A percentile compares a stretch with the other conserved stretches of the same genome.
Conservation (phyloP, 2,888 invertebrate species). For the Selenia dentaria region DNA sequence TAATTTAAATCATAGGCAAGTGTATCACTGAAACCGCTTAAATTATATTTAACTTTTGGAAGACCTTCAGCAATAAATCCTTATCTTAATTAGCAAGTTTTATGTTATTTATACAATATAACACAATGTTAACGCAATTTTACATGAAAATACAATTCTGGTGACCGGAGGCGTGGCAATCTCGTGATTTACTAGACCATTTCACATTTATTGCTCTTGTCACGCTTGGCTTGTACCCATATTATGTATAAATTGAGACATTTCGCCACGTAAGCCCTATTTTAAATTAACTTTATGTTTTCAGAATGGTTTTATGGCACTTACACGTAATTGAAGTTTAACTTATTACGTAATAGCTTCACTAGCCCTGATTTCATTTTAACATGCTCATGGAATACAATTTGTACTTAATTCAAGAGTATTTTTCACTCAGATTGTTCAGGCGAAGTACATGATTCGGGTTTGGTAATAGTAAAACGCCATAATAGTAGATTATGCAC, state of each 20-base stretch:
- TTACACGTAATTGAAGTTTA: conserved; percentile 23
- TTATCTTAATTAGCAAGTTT: conserved; percentile 54
- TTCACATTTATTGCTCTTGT: conserved; percentile 67
- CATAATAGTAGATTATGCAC: no score
- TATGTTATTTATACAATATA: conserved; percentile 48
- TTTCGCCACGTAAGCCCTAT: conserved; percentile 53
- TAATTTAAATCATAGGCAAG: no score
- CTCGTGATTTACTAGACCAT: conserved; percentile 68
- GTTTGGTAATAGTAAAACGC: no score
- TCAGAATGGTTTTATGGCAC: conserved; percentile 37
- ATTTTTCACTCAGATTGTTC: no score
- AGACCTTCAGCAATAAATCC: conserved; percentile 35
- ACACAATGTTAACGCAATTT: conserved; percentile 52
- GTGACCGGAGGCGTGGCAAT: conserved; percentile 58
- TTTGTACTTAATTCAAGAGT: no score
- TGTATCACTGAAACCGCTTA: no score
- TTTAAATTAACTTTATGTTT: conserved; percentile 47
- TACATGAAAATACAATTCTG: conserved; percentile 66
- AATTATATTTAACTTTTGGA: conserved; percentile 17
- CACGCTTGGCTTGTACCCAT: conserved; percentile 65
- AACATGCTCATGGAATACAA: no score
- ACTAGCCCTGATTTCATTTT: not conserved
- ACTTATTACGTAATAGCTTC: conserved; percentile 11
- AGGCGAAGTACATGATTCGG: no score
- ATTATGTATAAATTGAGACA: conserved; percentile 74